These are phyloP conservation scores for Euspilapteryx auroguttella DNA, from an alignment of 2,888 invertebrate species.

Conservation along the genomic window DNA sequence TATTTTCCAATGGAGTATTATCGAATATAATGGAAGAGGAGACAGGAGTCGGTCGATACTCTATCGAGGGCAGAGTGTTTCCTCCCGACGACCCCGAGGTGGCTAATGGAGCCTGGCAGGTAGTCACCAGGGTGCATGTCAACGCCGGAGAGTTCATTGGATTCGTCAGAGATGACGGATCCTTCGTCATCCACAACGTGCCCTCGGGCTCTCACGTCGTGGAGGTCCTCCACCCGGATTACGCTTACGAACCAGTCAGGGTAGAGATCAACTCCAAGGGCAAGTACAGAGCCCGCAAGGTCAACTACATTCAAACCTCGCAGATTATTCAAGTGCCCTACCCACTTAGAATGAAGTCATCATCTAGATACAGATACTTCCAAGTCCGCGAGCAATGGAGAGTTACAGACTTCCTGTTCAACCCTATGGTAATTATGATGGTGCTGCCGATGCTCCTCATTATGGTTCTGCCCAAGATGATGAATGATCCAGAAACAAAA, in stretches of 20 bases:
- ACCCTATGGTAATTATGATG: constrained; percentile 99
- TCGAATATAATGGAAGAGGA: no score
- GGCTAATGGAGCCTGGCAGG: constrained; percentile 76
- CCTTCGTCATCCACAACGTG: constrained; percentile 85
- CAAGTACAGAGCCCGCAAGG: constrained; percentile 91
- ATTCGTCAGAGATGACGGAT: constrained; percentile 88
- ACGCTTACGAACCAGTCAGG: constrained; percentile 89
- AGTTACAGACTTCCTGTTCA: constrained; percentile 93
- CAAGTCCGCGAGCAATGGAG: constrained; percentile 96
- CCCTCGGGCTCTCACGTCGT: constrained; percentile 93
- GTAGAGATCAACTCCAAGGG: constrained; percentile 98
- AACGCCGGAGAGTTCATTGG: constrained; percentile 90
- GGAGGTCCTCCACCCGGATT: constrained; percentile 89
- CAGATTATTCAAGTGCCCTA: constrained; percentile 90
- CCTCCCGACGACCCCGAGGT: constrained; percentile 65
- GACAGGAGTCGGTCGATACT: constrained; percentile 59
- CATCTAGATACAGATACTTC: constrained; percentile 84
- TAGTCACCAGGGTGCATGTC: constrained; percentile 76
- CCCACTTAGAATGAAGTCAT: constrained; percentile 85
- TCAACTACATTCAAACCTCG: constrained; percentile 91
- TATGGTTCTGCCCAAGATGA: constrained; percentile 92
- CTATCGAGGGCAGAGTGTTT: constrained; percentile 81
- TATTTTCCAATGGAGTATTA: no score
- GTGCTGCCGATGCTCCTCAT: constrained; percentile 87
- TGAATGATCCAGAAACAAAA: constrained; percentile 97